Evolutionary conservation across 2,113 vertebrate genomes (phyloP), one percentile per base, ranked within the genome.

Genomic region (Pangasianodon hypophthalmus): DNA sequence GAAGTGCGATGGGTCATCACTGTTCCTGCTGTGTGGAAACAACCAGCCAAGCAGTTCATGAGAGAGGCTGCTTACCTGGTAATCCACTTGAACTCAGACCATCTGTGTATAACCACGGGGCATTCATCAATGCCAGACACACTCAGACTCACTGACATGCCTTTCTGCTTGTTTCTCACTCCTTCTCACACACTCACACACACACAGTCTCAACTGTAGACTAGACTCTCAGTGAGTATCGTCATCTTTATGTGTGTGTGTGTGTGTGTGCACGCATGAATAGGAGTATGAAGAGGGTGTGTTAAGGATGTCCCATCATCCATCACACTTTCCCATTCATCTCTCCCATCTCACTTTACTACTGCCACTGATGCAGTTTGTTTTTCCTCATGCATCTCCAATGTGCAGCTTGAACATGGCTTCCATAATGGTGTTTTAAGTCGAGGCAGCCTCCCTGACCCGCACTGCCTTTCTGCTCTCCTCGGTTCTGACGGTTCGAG

Each of bases 21-120:
- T 0, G 98, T 99, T n/a, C 98, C 98, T 0, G 98, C 98, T 50
- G 98, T 99, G 93, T 99, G 98, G 98, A 97, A 97, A 92, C 98
- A 99, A 91, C 98, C 98, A 0, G 98, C 98, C 95, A 99, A 99
- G 93, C 98, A 99, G 95, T 99, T 99, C 94, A 99, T 99, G 98
- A 93, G 98, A 91, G 98, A 99, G 90, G 98, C 98, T 0, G 97
- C 98, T 82, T 99, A 99, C 93, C 92, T 97, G 97, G 98, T 98
- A 93, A 91, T 95, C 73, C n/a, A 58, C 84, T 52, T 21, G 32
- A 86, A 54, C 54, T 32, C 14, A 84, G 24, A 84, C 18, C 58
- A 84, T 54, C 64, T 83, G 44, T 67, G 21, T 44, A 32, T 73
- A 29, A 80, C 73, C 16, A 87, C 48, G 56, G 6, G 32, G 48